Evolutionary conservation across 1,140 invertebrate species (phyloP).

Genomic region (Aphelenchoides besseyi): DNA sequence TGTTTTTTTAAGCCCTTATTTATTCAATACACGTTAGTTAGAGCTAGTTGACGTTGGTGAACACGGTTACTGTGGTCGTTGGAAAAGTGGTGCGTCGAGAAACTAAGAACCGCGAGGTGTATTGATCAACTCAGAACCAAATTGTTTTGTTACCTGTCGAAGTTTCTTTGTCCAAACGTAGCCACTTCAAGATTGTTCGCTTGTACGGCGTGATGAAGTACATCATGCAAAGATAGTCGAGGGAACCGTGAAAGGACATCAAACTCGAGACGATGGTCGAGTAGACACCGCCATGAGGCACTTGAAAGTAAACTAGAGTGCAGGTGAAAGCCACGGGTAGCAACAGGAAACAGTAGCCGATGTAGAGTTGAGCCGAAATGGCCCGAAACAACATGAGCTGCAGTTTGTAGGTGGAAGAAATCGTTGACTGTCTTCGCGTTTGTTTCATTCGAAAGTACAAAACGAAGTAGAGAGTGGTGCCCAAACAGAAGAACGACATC

Average conservation of each 20-base stretch:
- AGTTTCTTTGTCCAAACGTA: too few species aligned
- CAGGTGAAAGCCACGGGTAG: background rate
- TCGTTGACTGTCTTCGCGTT: background rate
- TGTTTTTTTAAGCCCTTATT: too few species aligned
- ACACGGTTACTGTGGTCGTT: too few species aligned
- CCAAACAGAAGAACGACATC: background rate
- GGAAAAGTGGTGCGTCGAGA: too few species aligned
- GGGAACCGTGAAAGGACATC: background rate
- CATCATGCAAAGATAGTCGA: too few species aligned
- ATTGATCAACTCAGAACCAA: too few species aligned
- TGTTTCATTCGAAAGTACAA: background rate
- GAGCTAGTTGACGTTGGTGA: too few species aligned
- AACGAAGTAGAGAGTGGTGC: background rate
- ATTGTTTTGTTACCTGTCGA: too few species aligned
- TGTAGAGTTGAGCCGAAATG: background rate
- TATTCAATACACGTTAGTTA: too few species aligned
- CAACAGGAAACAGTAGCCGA: conserved; percentile 1
- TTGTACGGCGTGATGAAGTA: too few species aligned
- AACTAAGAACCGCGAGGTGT: too few species aligned
- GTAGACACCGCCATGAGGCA: background rate
- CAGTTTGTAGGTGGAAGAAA: background rate
- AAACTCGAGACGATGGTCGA: background rate
- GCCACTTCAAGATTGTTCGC: too few species aligned
- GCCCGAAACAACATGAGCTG: background rate
- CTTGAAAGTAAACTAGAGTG: background rate